Percentiles rank a stretch among this genome's conserved stretches.
Evolutionary conservation across 2,888 invertebrate genomes (phyloP).

Genomic region (Rhagium mordax): DNA sequence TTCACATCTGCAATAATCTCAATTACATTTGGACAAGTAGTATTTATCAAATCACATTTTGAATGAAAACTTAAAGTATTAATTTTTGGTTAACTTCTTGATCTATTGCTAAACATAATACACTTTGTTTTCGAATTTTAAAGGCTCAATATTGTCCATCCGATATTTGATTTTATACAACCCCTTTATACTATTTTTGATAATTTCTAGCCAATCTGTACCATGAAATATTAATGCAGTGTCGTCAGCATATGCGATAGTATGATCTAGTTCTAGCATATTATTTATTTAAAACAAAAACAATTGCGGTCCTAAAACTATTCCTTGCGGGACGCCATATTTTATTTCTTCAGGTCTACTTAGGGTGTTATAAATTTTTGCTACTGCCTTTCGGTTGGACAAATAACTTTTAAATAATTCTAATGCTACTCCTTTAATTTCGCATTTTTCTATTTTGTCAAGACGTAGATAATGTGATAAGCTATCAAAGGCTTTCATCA

Average conservation of each 20-base stretch:
- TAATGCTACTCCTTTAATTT: not conserved
- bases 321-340: not conserved
- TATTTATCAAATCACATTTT: too few species aligned
- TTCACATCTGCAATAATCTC: too few species aligned
- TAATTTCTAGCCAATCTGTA: not conserved
- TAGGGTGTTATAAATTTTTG: not conserved
- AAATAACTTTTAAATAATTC: not conserved
- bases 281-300: not conserved
- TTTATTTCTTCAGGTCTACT: not conserved
- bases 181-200: not conserved
- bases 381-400: not conserved
- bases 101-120: not conserved
- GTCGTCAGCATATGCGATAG: not conserved
- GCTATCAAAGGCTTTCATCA: not conserved
- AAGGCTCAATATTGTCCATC: too few species aligned
- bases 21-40: too few species aligned
- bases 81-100: too few species aligned
- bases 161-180: not conserved
- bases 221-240: not conserved
- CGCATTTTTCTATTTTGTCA: not conserved
- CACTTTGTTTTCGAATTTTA: not conserved
- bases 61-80: too few species aligned
- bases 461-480: not conserved
- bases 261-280: not conserved
- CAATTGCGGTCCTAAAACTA: not conserved